Evolutionary conservation across 2,113 vertebrate species (phyloP), one percentile per base, ranked within the genome.

Genomic region (Propithecus coquereli): DNA sequence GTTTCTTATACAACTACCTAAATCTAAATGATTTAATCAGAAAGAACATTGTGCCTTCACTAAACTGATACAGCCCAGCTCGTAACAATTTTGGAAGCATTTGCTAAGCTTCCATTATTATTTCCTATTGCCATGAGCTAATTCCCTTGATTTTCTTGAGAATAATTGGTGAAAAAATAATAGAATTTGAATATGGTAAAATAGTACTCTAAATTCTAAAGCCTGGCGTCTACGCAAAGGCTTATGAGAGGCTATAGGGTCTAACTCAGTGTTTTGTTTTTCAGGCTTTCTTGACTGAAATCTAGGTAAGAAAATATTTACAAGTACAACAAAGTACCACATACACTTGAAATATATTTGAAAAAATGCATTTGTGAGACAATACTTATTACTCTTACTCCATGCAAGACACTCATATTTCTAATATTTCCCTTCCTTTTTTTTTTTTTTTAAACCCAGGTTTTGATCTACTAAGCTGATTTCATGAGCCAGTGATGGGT

Each of bases 31-130:
- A 25, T 81, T 87, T 93, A 86, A 95, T 94, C 20, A 71, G 47
- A 73, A 76, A 92, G 45, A 88, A 57, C 77, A 90, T 13, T 81
- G 32, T 47, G 65, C 34, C 66, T 68, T 95, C 9, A 17, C 52
- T 93, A 94, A 95, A 65, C 23, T 12, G 74, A 84, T 81, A 57
- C 1, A 17, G 23, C 71, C 50, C 43, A 61, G 12, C 45, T 85
- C 23, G 17, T 79, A 91, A 90, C 65, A 94, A 95, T 96, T 94
- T 57, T 94, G 59, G 54, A 90, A 96, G 52, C n/a, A 89, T 86
- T 45, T 95, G 86, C 57, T 86, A 86, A 92, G 32, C 47, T 82
- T 92, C 66, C n/a, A 68, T 91, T 74, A 91, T 81, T 87, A 90
- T 94, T 95, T 91, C 90, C 68, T 47, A 40, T 86, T 86, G 54